Evolutionary conservation across 1,140 invertebrate species (phyloP).

Genomic region (Vanessa tameamea): DNA sequence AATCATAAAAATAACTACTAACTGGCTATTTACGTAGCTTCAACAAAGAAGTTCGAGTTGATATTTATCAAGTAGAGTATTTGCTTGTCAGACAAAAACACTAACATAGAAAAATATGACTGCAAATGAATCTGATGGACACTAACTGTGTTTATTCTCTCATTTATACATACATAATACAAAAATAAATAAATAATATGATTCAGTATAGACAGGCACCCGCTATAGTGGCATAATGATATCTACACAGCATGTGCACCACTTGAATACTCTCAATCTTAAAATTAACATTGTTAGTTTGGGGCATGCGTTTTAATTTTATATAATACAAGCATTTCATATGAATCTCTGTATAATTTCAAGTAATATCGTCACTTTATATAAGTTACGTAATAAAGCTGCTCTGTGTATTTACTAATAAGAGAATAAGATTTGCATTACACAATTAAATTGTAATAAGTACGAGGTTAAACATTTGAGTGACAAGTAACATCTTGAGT

Average conservation of each 20-base stretch:
- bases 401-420: neutral
- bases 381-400: neutral
- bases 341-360: neutral
- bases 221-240: neutral
- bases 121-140: neutral
- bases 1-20: neutral
- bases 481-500: neutral
- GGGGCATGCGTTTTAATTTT: neutral
- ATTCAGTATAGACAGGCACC: neutral
- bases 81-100: neutral
- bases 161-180: neutral
- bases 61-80: no score
- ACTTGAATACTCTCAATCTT: neutral
- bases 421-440: conserved; percentile 4
- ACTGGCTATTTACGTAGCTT: no score
- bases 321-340: neutral
- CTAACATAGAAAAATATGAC: neutral
- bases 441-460: neutral
- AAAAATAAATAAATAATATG: neutral
- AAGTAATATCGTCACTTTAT: neutral
- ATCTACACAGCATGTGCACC: conserved; percentile 11
- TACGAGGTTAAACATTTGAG: neutral
- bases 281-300: neutral
- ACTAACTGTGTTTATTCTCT: neutral
- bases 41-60: no score